Conservation (phyloP, 2,113 vertebrate genomes). For the Accipiter virgatus region DNA sequence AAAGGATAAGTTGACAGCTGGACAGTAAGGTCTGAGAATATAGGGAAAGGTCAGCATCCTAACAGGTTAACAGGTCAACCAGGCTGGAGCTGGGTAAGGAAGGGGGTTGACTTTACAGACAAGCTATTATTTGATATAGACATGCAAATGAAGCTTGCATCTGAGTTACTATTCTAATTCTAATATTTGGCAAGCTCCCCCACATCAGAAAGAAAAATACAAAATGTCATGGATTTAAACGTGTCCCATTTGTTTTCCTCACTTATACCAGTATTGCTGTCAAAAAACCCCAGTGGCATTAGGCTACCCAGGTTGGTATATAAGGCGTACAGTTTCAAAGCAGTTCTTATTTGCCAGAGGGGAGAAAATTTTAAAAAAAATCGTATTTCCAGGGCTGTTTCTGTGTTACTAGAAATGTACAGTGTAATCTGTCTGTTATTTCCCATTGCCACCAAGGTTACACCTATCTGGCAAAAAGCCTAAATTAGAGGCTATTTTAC, state of each 20-base stretch:
- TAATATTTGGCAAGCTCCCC: not conserved
- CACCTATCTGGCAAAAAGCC: not conserved
- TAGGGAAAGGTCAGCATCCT: fast-evolving
- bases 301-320: not conserved
- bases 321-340: fast-evolving
- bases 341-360: not conserved
- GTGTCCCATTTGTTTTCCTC: not conserved
- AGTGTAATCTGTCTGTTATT: not conserved
- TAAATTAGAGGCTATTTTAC: not conserved
- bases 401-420: not conserved
- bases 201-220: not conserved
- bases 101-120: not conserved
- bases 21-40: not conserved
- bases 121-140: not conserved
- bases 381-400: not conserved
- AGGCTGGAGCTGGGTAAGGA: not conserved
- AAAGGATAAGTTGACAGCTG: not conserved
- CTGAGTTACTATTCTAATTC: not conserved
- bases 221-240: not conserved
- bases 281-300: not conserved
- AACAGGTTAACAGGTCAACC: not conserved
- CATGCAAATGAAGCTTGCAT: too few species aligned
- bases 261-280: not conserved
- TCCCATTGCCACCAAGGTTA: not conserved
- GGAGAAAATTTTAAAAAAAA: not conserved